Evolutionary conservation across 2,113 vertebrate genomes (phyloP).

Genomic region (Phoxinus phoxinus): DNA sequence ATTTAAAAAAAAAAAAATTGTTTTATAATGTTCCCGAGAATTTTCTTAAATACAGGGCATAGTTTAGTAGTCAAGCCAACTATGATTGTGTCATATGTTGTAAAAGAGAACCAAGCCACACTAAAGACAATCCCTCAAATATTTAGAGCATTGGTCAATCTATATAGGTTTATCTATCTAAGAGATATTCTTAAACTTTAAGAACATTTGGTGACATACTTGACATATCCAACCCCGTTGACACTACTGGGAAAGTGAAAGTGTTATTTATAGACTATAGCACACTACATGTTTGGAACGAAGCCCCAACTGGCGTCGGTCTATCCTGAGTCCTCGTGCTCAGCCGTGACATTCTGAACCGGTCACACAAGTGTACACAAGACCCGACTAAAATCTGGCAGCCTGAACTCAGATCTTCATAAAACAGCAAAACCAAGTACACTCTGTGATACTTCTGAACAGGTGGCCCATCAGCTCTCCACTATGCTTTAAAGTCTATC

Average conservation of each 20-base stretch:
- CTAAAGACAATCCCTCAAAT: too few relatives aligned
- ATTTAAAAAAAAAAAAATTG: too few relatives aligned
- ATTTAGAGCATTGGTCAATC: neutral
- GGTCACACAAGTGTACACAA: conserved; percentile 60
- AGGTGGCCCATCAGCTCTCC: conserved; percentile 16
- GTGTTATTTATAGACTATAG: conserved; percentile 67
- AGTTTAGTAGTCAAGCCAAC: neutral
- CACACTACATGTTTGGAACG: conserved; percentile 51
- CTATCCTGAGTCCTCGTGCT: conserved; percentile 57
- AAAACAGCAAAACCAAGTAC: neutral
- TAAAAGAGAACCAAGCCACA: neutral
- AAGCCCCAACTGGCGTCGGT: conserved; percentile 60
- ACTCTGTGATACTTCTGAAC: neutral
- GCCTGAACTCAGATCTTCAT: neutral
- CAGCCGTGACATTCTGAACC: conserved; percentile 70
- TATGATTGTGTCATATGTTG: neutral
- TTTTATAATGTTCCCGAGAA: neutral
- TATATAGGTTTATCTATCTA: neutral
- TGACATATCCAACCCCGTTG: neutral
- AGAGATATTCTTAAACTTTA: neutral
- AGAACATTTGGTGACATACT: neutral
- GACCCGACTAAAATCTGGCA: neutral
- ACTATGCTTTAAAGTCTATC: conserved; percentile 20
- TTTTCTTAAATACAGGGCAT: neutral
- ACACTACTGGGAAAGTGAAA: conserved; percentile 7